Conservation (phyloP, 2,113 vertebrate genomes). For the Columba livia region DNA sequence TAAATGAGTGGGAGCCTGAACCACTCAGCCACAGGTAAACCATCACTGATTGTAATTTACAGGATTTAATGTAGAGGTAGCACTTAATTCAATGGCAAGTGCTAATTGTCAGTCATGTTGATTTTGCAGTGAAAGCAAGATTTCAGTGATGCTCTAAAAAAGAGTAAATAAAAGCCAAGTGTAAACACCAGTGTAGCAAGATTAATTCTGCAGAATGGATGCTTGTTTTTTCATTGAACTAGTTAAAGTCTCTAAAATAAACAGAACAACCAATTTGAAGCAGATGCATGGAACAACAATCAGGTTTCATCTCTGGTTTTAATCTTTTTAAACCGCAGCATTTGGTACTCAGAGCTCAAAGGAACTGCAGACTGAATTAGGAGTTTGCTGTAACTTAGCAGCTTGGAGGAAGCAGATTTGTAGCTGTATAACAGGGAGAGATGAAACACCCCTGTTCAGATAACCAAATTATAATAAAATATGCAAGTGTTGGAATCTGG, state of each 20-base stretch:
- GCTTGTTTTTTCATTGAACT: conserved; percentile 9
- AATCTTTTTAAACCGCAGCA: conserved; percentile 46
- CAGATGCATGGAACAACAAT: conserved; percentile 48
- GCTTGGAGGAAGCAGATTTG: neutral
- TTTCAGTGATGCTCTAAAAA: neutral
- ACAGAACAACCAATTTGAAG: conserved; percentile 62
- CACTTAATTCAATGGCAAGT: neutral
- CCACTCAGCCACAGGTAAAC: neutral
- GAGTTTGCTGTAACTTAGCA: conserved; percentile 11
- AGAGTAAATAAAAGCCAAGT: neutral
- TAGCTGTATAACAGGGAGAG: neutral
- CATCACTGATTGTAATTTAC: neutral
- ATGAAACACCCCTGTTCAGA: neutral
- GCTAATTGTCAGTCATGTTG: neutral
- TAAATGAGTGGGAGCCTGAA: neutral
- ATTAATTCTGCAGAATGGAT: neutral
- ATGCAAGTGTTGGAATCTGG: neutral
- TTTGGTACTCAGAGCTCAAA: conserved; percentile 48
- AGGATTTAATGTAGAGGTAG: neutral
- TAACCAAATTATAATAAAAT: neutral
- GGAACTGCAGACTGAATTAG: conserved; percentile 5
- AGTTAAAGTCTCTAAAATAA: conserved; percentile 45
- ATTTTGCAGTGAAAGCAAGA: neutral
- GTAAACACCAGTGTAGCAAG: neutral
- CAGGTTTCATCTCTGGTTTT: conserved; percentile 56